These are phyloP conservation scores for Ictalurus punctatus DNA, from an alignment of 2,113 vertebrate genomes.

Conservation along the genomic window DNA sequence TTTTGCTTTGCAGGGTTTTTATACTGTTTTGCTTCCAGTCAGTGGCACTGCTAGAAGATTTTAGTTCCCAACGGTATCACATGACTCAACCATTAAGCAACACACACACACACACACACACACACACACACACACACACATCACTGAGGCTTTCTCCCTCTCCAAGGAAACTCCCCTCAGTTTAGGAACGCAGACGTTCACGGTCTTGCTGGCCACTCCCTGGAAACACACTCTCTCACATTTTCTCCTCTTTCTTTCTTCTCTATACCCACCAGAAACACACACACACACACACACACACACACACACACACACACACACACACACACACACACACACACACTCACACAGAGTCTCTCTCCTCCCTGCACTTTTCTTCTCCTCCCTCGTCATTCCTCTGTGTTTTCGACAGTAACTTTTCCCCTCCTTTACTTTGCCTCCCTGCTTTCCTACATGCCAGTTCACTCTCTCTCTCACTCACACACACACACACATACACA, in stretches of 20 bases:
- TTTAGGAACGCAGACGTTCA: constrained; percentile 40
- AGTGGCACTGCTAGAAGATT: not conserved
- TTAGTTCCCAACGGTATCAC: constrained; percentile 32
- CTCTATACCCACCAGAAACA: constrained; percentile 21
- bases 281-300: not conserved
- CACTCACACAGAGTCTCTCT: not conserved
- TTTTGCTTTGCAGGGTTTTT: not conserved
- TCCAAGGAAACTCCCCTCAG: constrained; percentile 43
- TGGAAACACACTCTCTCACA: constrained; percentile 27
- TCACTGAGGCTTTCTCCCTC: not conserved
- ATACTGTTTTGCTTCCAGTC: constrained; percentile 12
- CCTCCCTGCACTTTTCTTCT: constrained; percentile 32
- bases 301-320: not conserved
- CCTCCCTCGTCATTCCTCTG: constrained; percentile 36
- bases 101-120: constrained; percentile 22
- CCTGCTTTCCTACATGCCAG: constrained; percentile 20
- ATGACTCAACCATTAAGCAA: constrained; percentile 32
- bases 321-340: not conserved
- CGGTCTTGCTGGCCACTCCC: constrained; percentile 33
- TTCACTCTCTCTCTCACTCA: constrained; percentile 21
- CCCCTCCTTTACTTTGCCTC: constrained; percentile 34
- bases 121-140: constrained; percentile 21
- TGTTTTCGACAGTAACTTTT: constrained; percentile 42
- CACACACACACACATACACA: not conserved
- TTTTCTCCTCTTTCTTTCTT: not conserved